Percentiles rank a stretch among this genome's conserved stretches.
Evolutionary conservation across 35 echinoderm and acorn worm species (phyloP).

Genomic region (Hemicentrotus pulcherrimus): DNA sequence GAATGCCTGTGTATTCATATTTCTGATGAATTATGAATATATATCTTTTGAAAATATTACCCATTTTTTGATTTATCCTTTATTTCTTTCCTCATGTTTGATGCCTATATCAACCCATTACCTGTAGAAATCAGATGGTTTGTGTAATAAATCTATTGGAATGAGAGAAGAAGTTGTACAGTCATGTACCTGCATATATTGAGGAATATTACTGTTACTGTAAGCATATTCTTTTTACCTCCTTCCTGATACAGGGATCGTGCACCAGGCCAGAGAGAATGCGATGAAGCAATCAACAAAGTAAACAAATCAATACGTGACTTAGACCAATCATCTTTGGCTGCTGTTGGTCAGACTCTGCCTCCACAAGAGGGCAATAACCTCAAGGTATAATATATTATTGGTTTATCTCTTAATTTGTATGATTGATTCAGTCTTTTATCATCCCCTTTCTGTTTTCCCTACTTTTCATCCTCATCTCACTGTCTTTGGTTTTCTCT

Average conservation of each 20-base stretch:
- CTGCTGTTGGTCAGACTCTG: slow-evolving; percentile 86
- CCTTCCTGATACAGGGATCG: slow-evolving; percentile 68
- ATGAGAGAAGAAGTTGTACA: no score
- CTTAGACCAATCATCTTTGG: slow-evolving; percentile 78
- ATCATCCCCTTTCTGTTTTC: not conserved
- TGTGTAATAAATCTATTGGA: no score
- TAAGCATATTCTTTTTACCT: no score
- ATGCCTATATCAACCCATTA: no score
- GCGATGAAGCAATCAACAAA: slow-evolving; percentile 90
- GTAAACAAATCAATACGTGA: slow-evolving; percentile 88
- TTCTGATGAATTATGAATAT: no score
- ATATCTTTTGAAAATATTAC: no score
- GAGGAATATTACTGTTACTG: not conserved
- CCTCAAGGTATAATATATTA: slow-evolving; percentile 66
- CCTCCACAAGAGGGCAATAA: slow-evolving; percentile 80
- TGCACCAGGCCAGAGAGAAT: slow-evolving; percentile 94
- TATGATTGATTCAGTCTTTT: not conserved
- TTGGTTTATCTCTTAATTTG: not conserved
- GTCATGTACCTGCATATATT: no score
- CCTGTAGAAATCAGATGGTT: no score
- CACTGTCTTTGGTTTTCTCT: not conserved
- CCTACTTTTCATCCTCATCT: not conserved
- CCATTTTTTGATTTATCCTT: no score
- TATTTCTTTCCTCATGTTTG: no score
- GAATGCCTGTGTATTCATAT: no score